Evolutionary conservation across 2,888 invertebrate species (phyloP).

Genomic region (Diplazon laetatorius): DNA sequence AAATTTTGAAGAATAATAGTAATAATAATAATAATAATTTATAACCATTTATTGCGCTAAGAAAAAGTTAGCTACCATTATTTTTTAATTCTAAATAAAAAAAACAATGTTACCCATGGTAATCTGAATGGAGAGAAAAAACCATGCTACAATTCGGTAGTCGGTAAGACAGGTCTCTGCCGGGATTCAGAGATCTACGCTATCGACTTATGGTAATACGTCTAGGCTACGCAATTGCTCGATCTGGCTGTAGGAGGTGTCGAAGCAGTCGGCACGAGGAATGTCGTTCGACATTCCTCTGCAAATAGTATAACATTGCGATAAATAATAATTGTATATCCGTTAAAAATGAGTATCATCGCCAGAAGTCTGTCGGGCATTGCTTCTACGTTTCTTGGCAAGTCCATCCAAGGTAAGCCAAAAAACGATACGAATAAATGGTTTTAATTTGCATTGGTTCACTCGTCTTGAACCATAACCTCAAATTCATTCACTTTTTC

Average conservation of each 20-base stretch:
- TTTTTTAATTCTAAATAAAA: too few relatives aligned
- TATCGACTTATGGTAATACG: constrained; percentile 46
- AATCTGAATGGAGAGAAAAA: too few relatives aligned
- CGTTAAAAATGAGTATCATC: constrained; percentile 73
- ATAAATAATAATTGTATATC: constrained; percentile 31
- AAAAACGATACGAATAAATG: not conserved
- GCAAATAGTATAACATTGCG: constrained; percentile 9
- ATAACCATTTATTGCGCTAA: too few relatives aligned
- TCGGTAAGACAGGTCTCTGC: not conserved
- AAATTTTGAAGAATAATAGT: too few relatives aligned
- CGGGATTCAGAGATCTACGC: constrained; percentile 36
- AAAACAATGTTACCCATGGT: too few relatives aligned
- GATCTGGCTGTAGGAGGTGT: not conserved
- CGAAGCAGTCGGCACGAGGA: constrained; percentile 18
- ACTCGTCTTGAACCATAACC: constrained; percentile 16
- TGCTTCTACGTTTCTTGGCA: constrained; percentile 67
- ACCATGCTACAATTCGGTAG: too few relatives aligned
- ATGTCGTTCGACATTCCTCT: constrained; percentile 45
- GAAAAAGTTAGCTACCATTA: too few relatives aligned
- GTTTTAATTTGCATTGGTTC: not conserved
- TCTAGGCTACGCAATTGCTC: constrained; percentile 18
- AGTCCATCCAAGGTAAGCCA: constrained; percentile 70
- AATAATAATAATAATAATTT: too few relatives aligned
- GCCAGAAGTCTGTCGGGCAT: constrained; percentile 67
- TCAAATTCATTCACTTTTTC: constrained; percentile 6